These are phyloP conservation scores for Lethenteron camtschaticum DNA, from an alignment of 2,113 vertebrate genomes.

Conservation along the genomic window DNA sequence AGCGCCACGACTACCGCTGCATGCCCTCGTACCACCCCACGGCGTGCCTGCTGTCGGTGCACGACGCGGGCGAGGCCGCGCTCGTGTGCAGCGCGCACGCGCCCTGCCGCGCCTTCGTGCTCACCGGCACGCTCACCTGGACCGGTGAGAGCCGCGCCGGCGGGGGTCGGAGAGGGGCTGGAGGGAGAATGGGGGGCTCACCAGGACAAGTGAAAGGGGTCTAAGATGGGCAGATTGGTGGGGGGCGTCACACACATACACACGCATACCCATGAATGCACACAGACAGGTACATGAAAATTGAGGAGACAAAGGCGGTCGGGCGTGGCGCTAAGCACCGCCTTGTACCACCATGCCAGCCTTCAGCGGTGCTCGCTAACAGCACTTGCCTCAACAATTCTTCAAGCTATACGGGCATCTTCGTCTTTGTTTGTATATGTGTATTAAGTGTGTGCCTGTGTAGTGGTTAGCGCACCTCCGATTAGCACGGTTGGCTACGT, in stretches of 20 bases:
- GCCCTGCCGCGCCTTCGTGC: slow-evolving; percentile 37
- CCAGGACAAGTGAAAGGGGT: slow-evolving; percentile 21
- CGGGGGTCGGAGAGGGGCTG: neutral
- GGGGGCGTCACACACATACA: neutral
- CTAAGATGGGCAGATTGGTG: neutral
- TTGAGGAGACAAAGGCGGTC: too few relatives aligned
- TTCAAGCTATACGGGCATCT: too few relatives aligned
- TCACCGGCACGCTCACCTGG: slow-evolving; percentile 41
- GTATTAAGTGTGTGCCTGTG: too few relatives aligned
- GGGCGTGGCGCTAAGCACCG: too few relatives aligned
- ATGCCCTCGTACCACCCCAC: slow-evolving; percentile 59
- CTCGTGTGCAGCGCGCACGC: slow-evolving; percentile 37
- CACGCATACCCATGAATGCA: too few relatives aligned
- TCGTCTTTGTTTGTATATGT: too few relatives aligned
- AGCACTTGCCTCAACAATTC: too few relatives aligned
- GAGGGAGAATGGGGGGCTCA: slow-evolving; percentile 16
- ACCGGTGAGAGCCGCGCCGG: slow-evolving; percentile 31
- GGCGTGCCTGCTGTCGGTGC: slow-evolving; percentile 46
- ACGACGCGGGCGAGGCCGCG: slow-evolving; percentile 34
- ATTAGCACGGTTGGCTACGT: too few relatives aligned
- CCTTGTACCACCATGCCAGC: too few relatives aligned
- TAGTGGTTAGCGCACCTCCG: too few relatives aligned
- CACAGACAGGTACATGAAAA: too few relatives aligned
- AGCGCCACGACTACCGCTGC: slow-evolving; percentile 38
- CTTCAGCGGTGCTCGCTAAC: too few relatives aligned